These are phyloP conservation scores for Acholoe squamosa DNA, from an alignment of 2,888 invertebrate genomes.

Conservation along the genomic window DNA sequence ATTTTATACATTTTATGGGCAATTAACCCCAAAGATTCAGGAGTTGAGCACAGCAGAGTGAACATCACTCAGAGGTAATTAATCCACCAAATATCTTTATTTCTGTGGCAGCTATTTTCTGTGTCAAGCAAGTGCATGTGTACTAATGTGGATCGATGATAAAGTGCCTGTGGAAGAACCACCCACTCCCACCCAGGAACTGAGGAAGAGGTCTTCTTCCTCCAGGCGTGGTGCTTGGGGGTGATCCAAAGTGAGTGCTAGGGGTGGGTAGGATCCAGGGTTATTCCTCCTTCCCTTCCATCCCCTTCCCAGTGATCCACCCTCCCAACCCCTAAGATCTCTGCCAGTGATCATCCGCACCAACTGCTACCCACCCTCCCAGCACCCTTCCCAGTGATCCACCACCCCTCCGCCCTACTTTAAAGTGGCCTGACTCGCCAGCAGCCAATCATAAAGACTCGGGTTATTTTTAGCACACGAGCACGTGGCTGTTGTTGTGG, in stretches of 20 bases:
- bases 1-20: no score
- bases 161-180: neutral
- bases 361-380: neutral
- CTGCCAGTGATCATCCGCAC: no score
- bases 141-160: neutral
- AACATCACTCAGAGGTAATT: no score
- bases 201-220: no score
- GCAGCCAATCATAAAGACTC: neutral
- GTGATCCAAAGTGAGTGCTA: no score
- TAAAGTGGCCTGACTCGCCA: constrained; percentile 11
- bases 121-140: neutral
- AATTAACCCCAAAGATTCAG: no score
- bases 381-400: neutral
- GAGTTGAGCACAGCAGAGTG: no score
- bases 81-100: neutral
- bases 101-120: neutral
- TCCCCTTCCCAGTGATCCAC: neutral
- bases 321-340: neutral
- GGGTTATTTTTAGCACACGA: neutral
- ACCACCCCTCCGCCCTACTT: neutral
- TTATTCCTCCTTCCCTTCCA: no score
- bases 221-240: neutral
- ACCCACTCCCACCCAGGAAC: neutral
- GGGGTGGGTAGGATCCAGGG: no score
- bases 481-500: constrained; percentile 45